phyloP scores from a whole-genome alignment of 2,888 invertebrate species.

The Empis stercorea region DNA sequence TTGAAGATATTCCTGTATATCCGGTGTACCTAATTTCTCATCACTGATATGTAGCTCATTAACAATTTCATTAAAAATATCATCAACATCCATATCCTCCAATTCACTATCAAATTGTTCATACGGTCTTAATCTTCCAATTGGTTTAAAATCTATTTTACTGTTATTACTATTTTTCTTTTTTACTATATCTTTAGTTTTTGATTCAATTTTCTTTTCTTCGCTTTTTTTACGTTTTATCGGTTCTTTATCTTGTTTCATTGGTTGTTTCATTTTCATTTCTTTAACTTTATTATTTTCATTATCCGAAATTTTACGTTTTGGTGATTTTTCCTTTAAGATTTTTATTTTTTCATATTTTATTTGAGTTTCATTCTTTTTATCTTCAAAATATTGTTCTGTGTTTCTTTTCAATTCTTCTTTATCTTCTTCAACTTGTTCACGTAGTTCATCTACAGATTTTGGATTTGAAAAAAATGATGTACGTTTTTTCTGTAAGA shows the following conservation, averaged over 20 bases:
- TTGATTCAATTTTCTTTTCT: background rate
- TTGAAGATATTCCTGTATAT: no score
- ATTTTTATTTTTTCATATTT: background rate
- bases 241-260: background rate
- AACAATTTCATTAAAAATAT: constrained; percentile 23
- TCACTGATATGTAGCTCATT: constrained; percentile 4
- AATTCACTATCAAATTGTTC: background rate
- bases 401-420: background rate
- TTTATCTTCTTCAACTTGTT: background rate
- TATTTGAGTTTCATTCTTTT: background rate
- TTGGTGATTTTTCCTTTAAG: no score
- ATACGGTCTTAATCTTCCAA: background rate
- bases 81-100: constrained; percentile 20
- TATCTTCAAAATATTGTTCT: background rate
- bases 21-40: no score
- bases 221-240: background rate
- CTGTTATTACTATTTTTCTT: background rate
- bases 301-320: no score
- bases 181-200: background rate
- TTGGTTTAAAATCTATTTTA: background rate
- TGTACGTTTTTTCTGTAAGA: constrained; percentile 30
- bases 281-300: background rate
- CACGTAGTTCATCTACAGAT: background rate
- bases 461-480: constrained; percentile 21
- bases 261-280: background rate